These are phyloP conservation scores for Thripadectes ignobilis DNA, from an alignment of 2,797 vertebrate species.

Conservation along the genomic window DNA sequence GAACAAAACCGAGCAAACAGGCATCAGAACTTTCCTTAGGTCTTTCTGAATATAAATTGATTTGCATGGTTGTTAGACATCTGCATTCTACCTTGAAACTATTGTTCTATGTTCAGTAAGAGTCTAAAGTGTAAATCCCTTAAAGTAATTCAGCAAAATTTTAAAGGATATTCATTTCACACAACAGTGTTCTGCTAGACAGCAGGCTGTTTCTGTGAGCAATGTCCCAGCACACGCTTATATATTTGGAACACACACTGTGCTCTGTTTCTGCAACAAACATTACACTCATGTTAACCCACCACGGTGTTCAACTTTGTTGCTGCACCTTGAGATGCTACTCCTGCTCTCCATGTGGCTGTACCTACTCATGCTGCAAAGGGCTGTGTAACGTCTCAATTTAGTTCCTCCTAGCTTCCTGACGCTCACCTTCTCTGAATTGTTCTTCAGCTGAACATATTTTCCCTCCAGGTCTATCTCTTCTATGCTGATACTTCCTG, in stretches of 20 bases:
- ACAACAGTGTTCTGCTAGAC: not conserved
- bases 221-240: not conserved
- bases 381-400: accelerated
- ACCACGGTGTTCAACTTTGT: not conserved
- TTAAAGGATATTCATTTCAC: not conserved
- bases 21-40: not conserved
- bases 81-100: not conserved
- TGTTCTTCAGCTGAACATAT: conserved; percentile 85
- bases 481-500: conserved; percentile 80
- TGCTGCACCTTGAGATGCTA: not conserved
- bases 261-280: not conserved
- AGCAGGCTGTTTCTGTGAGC: not conserved
- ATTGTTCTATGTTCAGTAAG: not conserved
- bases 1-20: not conserved
- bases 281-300: not conserved
- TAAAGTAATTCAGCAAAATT: not conserved
- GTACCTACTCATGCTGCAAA: not conserved
- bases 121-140: not conserved
- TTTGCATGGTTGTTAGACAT: not conserved
- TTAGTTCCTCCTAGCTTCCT: not conserved
- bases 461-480: conserved; percentile 85
- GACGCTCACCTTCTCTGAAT: conserved; percentile 80
- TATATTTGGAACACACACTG: not conserved
- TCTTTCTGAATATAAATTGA: not conserved
- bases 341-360: not conserved